Evolutionary conservation across 2,113 vertebrate species (phyloP), one percentile per base, ranked within the genome.

Genomic region (Cynocephalus volans): DNA sequence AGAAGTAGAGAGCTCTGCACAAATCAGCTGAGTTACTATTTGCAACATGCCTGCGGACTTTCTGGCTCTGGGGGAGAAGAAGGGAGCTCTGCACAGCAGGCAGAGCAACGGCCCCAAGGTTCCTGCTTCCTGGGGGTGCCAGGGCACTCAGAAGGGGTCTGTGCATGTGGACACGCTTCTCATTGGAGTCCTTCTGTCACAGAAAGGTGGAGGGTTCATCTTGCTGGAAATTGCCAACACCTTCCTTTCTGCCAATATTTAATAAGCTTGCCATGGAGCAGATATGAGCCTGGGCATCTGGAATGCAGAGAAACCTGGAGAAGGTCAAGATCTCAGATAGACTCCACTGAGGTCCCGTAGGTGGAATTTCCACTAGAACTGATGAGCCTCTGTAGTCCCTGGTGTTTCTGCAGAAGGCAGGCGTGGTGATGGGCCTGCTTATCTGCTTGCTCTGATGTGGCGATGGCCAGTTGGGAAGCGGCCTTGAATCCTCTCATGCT

Each of bases 401-500:
- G 65, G 56, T 33, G 0, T 64, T 69, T 24, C 77, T 12, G 11
- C 14, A 62, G 72, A 77, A 73, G 45, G 18, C 3, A 0, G 64
- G 33, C 41, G 36, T 90, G 69, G n/a, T 76, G 58, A 92, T 52
- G 60, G 93, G 93, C 95, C 80, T 97, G 90, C 88, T 95, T 73
- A 80, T 97, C 95, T 90, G 91, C 96, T 62, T 24, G 64, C 70
- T 96, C 92, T 95, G 87, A 88, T 94, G 96, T 93, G 98, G 96
- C 97, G 88, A 84, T 65, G 94, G 73, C 93, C 86, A n/a, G 88
- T 52, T 31, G 73, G 82, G 64, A 97, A 92, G 96, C 83, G 91
- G 90, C 95, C 97, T 50, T 97, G 98, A 98, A 95, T 94, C 95
- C 95, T 97, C 95, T 96, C 90, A 80, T 96, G 96, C 97, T 98